Base-by-base conservation (phyloP, 2,888 invertebrate species). In the Sylvicola fuscatus region DNA sequence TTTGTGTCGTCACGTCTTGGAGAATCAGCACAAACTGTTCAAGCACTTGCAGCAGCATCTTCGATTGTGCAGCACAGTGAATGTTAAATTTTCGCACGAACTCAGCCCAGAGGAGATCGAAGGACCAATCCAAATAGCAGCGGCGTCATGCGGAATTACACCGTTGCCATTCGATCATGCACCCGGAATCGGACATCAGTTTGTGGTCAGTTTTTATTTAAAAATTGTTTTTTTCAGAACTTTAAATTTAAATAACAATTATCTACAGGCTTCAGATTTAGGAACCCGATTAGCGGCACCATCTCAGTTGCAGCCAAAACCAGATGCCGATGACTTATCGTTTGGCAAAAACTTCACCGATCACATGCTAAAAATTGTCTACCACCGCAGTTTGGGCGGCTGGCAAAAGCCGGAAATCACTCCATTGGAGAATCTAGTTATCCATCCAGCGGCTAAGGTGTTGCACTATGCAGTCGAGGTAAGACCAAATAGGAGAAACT, bases 361-460 rank as follows among this genome's bases (percentile, higher is more conserved):
- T 59, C 95, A 98, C 55, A 97, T 98, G 93, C 62, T 95, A 32
- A 83, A 81, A 61, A 67, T 87, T 35, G 74, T 79, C 45, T 93
- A 84, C 62, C 71, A 78, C 47, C 70, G 70, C 46, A 68, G 71
- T 36, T 60, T 79, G 32, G 95, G 95, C 8, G 95, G 97, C 10
- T 97, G 97, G 97, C 82, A 80, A 49, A 72, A 70, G 47, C 95
- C 97, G 2, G 72, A 77, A 53, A 92, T 97, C 39, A 70, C 72
- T 36, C 93, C 93, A 0, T 68, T 97, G 45, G 83, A 87, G 58
- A 78, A 86, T 56, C 66, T 98, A 38, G 70, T 70, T 12, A 62
- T 97, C 42, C 95, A 97, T 60, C 97, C 97, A 2, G 97, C 87
- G 5, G 81, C 93, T 3, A 97, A 97, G 70, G 92, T 89, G 31